phyloP scores from a whole-genome alignment of 2,888 invertebrate species.

The Acleris cristana region DNA sequence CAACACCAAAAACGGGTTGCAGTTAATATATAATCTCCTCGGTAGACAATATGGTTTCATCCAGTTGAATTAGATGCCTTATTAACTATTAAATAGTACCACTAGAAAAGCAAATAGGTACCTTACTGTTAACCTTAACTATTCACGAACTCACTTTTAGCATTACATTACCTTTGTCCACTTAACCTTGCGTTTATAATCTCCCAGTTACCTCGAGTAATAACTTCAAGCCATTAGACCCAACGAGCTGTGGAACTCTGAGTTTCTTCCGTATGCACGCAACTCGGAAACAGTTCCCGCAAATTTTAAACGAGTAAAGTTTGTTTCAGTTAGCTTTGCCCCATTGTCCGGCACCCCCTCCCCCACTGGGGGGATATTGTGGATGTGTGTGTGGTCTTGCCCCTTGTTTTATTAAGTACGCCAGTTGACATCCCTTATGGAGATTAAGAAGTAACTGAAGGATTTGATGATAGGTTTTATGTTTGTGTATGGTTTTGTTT shows the following conservation, averaged over 20 bases:
- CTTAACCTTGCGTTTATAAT: too few relatives aligned
- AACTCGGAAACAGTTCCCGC: constrained; percentile 69
- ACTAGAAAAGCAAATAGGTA: too few relatives aligned
- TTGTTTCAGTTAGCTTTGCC: constrained; percentile 75
- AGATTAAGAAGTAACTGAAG: constrained; percentile 28
- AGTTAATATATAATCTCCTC: too few relatives aligned
- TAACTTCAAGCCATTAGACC: constrained; percentile 50
- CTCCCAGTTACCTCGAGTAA: constrained; percentile 2
- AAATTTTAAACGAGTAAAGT: constrained; percentile 84
- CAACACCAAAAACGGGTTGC: too few relatives aligned
- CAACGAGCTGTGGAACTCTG: constrained; percentile 63
- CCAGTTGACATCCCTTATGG: constrained; percentile 40
- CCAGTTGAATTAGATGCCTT: too few relatives aligned
- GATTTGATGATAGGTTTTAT: constrained; percentile 3
- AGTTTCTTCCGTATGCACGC: constrained; percentile 69
- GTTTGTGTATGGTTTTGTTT: neutral
- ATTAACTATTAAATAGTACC: too few relatives aligned
- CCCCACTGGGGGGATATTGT: constrained; percentile 34
- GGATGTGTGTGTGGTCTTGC: constrained; percentile 50
- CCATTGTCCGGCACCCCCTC: constrained; percentile 65
- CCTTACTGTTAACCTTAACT: too few relatives aligned
- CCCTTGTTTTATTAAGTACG: constrained; percentile 57
- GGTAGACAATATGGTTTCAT: too few relatives aligned
- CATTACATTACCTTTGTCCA: too few relatives aligned
- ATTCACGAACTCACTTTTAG: too few relatives aligned